Evolutionary conservation across 2,113 vertebrate genomes (phyloP).

Genomic region (Paramisgurnus dabryanus): DNA sequence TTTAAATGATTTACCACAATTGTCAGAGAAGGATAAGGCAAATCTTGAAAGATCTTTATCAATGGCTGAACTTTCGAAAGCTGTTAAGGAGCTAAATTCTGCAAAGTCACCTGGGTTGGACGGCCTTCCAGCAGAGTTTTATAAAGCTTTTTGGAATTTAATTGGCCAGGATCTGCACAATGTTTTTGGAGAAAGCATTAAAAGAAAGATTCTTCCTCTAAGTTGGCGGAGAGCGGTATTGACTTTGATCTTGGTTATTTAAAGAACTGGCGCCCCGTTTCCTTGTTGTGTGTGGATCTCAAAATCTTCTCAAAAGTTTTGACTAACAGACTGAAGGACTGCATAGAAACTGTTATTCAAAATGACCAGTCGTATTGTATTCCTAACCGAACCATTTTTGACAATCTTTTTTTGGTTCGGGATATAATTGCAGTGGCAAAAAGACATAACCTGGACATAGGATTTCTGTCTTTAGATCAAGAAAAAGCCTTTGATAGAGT

Average conservation of each 20-base stretch:
- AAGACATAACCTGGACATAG: neutral
- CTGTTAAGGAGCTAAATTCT: constrained; percentile 29
- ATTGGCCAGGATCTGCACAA: neutral
- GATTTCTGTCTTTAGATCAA: too few relatives aligned
- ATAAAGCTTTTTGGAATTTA: neutral
- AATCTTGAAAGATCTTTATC: too few relatives aligned
- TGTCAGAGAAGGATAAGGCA: too few relatives aligned
- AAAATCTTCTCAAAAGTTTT: neutral
- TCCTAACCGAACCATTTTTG: neutral
- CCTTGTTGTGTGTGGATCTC: neutral
- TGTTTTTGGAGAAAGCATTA: neutral
- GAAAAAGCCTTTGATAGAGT: neutral
- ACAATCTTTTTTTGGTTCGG: neutral
- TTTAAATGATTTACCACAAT: too few relatives aligned
- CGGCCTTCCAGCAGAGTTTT: neutral
- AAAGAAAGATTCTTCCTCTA: too few relatives aligned
- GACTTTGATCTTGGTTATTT: neutral
- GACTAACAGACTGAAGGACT: neutral
- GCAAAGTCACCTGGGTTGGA: neutral
- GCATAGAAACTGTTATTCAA: neutral
- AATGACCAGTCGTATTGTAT: neutral
- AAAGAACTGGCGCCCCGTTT: neutral
- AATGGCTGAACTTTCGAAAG: too few relatives aligned
- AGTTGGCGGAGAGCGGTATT: too few relatives aligned
- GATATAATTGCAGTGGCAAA: neutral